Conservation (phyloP, 2,888 invertebrate species). For the Drosophila bunnanda region DNA sequence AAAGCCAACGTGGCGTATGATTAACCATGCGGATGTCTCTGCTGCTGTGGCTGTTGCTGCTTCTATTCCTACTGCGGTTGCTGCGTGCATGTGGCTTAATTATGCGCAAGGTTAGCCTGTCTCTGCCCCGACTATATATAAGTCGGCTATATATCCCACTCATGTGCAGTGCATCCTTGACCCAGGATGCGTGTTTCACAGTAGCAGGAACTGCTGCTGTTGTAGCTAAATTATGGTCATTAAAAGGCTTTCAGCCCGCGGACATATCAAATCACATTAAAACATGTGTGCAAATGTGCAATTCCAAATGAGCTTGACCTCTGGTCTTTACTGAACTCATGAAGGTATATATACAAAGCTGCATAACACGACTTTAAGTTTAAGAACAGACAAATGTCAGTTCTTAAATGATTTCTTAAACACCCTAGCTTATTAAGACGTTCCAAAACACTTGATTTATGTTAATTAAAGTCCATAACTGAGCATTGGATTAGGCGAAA, state of each 20-base stretch:
- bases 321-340: conserved; percentile 8
- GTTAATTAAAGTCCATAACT: conserved; percentile 5
- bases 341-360: background rate
- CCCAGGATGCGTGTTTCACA: conserved; percentile 36
- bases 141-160: conserved; percentile 7
- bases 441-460: background rate
- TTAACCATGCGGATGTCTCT: conserved; percentile 67
- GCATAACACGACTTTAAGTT: too few species aligned
- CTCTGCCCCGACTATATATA: conserved; percentile 17
- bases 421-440: background rate
- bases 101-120: conserved; percentile 50
- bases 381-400: background rate
- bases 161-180: conserved; percentile 64
- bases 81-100: conserved; percentile 60
- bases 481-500: background rate
- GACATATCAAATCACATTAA: conserved; percentile 64
- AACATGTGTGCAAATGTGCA: conserved; percentile 25
- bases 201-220: conserved; percentile 12
- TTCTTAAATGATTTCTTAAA: background rate
- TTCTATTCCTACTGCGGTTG: conserved; percentile 44
- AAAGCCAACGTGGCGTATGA: conserved; percentile 66
- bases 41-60: conserved; percentile 2
- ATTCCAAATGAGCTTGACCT: conserved; percentile 22
- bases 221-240: conserved; percentile 52
- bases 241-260: conserved; percentile 67